These are phyloP conservation scores for Syngnathus scovelli DNA, from an alignment of 2,113 vertebrate species.

Conservation along the genomic window DNA sequence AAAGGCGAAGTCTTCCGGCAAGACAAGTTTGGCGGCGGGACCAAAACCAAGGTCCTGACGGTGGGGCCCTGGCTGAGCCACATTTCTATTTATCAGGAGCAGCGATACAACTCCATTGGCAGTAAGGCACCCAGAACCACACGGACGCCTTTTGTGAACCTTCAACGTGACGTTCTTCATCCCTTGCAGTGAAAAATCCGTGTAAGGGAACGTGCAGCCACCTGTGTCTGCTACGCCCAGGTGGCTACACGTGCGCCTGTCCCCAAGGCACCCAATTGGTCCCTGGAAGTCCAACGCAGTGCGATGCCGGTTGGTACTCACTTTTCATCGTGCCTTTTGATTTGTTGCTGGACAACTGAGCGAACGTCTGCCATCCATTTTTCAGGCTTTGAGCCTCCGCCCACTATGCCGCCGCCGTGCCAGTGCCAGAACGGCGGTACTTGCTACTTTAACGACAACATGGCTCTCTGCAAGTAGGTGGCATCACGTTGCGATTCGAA, in stretches of 20 bases:
- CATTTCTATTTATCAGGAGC: constrained; percentile 65
- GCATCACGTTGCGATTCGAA: not conserved
- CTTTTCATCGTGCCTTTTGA: not conserved
- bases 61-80: constrained; percentile 68
- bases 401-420: constrained; percentile 65
- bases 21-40: constrained; percentile 63
- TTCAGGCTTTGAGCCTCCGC: constrained; percentile 56
- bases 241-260: constrained; percentile 68
- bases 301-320: constrained; percentile 54
- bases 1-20: constrained; percentile 69
- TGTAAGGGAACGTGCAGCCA: constrained; percentile 70
- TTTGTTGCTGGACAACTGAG: not conserved
- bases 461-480: constrained; percentile 62
- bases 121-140: constrained; percentile 40
- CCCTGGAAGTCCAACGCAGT: constrained; percentile 56
- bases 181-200: constrained; percentile 58
- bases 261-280: constrained; percentile 60
- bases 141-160: not conserved
- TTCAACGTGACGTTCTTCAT: not conserved
- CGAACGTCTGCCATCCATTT: not conserved
- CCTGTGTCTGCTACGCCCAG: constrained; percentile 62
- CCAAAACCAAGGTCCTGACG: constrained; percentile 60
- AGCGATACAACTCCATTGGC: constrained; percentile 62
- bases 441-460: constrained; percentile 67
- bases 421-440: constrained; percentile 64